phyloP scores from a whole-genome alignment of 2,797 vertebrate species.

The Champsocephalus esox region DNA sequence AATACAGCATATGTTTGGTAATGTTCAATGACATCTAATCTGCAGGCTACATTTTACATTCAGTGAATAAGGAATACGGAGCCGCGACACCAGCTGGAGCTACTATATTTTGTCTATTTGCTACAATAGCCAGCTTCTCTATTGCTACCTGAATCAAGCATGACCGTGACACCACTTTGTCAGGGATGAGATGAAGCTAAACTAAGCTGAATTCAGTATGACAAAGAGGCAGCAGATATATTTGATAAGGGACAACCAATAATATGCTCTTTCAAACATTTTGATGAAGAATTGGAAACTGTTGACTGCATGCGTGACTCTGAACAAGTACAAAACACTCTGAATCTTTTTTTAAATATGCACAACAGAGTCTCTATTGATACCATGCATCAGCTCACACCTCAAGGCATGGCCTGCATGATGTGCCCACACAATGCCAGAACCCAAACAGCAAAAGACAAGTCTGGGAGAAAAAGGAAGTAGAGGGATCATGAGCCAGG shows the following conservation, averaged over 20 bases:
- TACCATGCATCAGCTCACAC: background rate
- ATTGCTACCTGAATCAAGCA: background rate
- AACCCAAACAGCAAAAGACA: slow-evolving; percentile 1
- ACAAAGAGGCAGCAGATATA: too few species aligned
- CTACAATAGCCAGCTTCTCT: background rate
- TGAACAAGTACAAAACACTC: background rate
- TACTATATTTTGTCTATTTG: too few species aligned
- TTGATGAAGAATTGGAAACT: too few species aligned
- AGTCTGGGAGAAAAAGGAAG: background rate
- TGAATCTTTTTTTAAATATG: background rate
- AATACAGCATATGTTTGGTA: too few species aligned
- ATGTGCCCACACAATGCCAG: background rate
- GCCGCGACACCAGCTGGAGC: too few species aligned
- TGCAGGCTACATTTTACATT: too few species aligned
- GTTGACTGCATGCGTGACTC: background rate
- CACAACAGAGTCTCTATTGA: slow-evolving; percentile 1
- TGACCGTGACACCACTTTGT: background rate
- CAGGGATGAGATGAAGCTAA: background rate
- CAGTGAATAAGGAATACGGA: too few species aligned
- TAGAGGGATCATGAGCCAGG: background rate
- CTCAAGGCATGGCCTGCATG: background rate
- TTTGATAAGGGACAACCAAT: too few species aligned
- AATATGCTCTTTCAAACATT: too few species aligned
- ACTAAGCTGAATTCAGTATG: background rate
- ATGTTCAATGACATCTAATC: too few species aligned